Base-by-base conservation (phyloP, 2,888 invertebrate genomes). In the Xestia rhomboidea region DNA sequence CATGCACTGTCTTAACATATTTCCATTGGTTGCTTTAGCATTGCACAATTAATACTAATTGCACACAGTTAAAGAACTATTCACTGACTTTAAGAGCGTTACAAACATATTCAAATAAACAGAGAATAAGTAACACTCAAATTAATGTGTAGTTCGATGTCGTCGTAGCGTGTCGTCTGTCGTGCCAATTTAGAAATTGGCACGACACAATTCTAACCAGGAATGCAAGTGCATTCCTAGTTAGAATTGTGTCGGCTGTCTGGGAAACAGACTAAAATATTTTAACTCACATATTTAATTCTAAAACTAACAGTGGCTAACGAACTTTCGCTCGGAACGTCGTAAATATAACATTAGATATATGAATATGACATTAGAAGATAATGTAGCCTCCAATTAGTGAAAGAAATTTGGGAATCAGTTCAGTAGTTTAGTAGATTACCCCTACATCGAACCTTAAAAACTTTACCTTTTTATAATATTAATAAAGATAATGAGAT, bases 91-190 rank as follows among this genome's bases (percentile, higher is more conserved):
- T 6, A 49, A 41, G 15, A 27, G 8, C 6, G 2, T 4, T 27
- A 27, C 15, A 38, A 67, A 8, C 21, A 41, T 30, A 41, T n/a
- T 68, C 7, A 44, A 71, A 77, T 64, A 68, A 71, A 51, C 21
- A 54, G 7, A 44, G 57, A 18, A 54, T 2, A 75, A 34, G 18
- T 11, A 24, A 63, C 11, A 34, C 34, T 34, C 34, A 34, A 34
- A 34, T 34, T 8, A 8, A 10, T 66, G 30, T 54, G n/a, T 30
- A 46, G 8, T 41, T 18, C 11, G 15, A 24, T n/a, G 24, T 24
- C 51, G 62, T 15, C 13, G 5, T n/a, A 38, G 24, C 34, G 46
- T 30, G 49, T 27, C 24, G 2, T 11, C 21, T 30, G 4, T 51
- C 13, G n/a, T 18, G n/a, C 38, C 30, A 63, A 67, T 70, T 64